Base-by-base conservation (phyloP, 2,113 vertebrate species). In the Phalacrocorax brasilianus region DNA sequence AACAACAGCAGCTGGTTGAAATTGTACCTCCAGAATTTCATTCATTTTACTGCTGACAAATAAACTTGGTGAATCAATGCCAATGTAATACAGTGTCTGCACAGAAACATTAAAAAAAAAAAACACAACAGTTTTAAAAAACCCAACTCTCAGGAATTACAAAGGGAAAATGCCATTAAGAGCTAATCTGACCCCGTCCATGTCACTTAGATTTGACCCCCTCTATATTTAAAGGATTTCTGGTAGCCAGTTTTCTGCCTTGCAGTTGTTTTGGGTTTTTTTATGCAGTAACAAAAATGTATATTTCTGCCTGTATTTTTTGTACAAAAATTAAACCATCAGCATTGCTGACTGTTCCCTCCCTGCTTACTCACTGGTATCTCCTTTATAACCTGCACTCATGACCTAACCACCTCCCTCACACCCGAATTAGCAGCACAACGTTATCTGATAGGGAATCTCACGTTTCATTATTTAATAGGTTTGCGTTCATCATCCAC, bases 41-140 rank as follows among this genome's bases (percentile, higher is more conserved):
- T 97, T 97, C 92, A 96, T 97, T 97, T 96, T 88, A 91, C 50
- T 91, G 93, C 81, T 88, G 93, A 97, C 66, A 27, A 96, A 97
- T 93, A 95, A 90, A 95, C 87, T 63, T 58, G 47, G 76, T 78
- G 95, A 97, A 97, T 97, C 95, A 96, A 95, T 97, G 92, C 68
- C 92, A 95, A 89, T 78, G 61, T 74, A 91, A 97, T 85, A 82
- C 1, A 95, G 67, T 52, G 50, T 59, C 77, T 94, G 58, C 71
- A 93, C 68, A 88, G 66, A 80, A 87, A 35, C 42, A 71, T 4
- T 24, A n/a, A n/a, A 71, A 76, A 12, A 53, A 44, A 45, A 40
- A 15, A 20, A 19, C 3, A 6, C 7, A 5, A 9, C 30, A 75
- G 14, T 33, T 68, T 12, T 24, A 95, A 53, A 86, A 84, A 75